These are phyloP conservation scores for Pygocentrus nattereri DNA, from an alignment of 2,797 vertebrate genomes.

Conservation along the genomic window DNA sequence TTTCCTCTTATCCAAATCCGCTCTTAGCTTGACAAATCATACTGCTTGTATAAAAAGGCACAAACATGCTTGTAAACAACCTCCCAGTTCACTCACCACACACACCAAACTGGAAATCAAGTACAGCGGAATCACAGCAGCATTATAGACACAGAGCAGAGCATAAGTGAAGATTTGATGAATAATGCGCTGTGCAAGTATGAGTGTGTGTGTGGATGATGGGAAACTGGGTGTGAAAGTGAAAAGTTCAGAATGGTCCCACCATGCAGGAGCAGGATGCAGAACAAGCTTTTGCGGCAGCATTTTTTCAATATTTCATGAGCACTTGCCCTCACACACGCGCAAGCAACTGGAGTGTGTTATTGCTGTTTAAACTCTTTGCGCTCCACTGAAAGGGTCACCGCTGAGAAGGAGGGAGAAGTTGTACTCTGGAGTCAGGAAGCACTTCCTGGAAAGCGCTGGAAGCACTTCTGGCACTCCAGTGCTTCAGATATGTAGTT, in stretches of 20 bases:
- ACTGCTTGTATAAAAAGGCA: conserved; percentile 10
- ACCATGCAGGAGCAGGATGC: conserved; percentile 58
- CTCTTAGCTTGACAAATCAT: conserved; percentile 47
- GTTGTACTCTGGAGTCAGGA: conserved; percentile 39
- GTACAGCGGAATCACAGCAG: conserved; percentile 18
- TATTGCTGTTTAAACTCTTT: conserved; percentile 69
- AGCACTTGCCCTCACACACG: conserved; percentile 67
- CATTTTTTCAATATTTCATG: conserved; percentile 79
- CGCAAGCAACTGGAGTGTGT: conserved; percentile 67
- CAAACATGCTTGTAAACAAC: neutral
- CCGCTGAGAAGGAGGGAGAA: conserved; percentile 42
- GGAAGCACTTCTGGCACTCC: neutral
- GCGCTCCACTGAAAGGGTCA: conserved; percentile 62
- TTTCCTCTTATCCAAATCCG: conserved; percentile 34
- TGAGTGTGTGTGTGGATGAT: conserved; percentile 30
- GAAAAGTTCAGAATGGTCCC: conserved; percentile 72
- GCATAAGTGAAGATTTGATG: conserved; percentile 36
- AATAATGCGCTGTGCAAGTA: conserved; percentile 18
- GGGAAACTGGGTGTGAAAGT: conserved; percentile 72
- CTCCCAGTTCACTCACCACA: conserved; percentile 18
- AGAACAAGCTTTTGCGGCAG: conserved; percentile 46
- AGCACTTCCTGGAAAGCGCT: conserved; percentile 28
- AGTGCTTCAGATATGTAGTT: conserved; percentile 20
- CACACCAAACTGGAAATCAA: neutral
- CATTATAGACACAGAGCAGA: conserved; percentile 33